Conservation (phyloP, 2,113 vertebrate genomes). For the Cyphomyrus plagiostoma region DNA sequence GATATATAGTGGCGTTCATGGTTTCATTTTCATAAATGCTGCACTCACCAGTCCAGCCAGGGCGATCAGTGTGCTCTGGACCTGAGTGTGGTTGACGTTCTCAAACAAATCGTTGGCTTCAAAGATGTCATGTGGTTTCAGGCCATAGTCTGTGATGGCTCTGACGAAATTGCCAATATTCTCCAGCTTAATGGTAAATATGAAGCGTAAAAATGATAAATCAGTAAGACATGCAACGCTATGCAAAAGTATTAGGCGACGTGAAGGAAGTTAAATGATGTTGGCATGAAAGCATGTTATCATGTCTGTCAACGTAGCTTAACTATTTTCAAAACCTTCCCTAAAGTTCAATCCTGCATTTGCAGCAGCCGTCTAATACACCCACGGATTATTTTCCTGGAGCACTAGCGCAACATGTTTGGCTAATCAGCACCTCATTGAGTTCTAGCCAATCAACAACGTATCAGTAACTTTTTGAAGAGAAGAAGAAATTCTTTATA, state of each 20-base stretch:
- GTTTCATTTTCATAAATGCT: background rate
- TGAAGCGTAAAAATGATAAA: background rate
- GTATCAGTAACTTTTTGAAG: background rate
- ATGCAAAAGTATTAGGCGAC: background rate
- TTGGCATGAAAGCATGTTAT: background rate
- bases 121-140: conserved; percentile 82
- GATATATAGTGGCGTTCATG: background rate
- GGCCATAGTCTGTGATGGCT: conserved; percentile 78
- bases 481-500: background rate
- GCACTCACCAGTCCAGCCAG: conserved; percentile 81
- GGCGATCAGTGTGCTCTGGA: conserved; percentile 81
- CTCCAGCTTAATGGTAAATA: conserved; percentile 67
- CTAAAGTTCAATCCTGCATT: background rate
- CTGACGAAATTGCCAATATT: conserved; percentile 89
- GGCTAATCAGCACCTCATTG: background rate
- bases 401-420: background rate
- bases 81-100: conserved; percentile 87
- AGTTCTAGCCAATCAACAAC: background rate
- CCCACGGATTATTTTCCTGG: background rate
- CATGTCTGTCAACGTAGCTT: background rate
- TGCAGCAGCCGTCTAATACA: background rate
- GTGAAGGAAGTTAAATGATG: background rate
- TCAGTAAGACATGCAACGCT: background rate
- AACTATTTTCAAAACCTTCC: background rate
- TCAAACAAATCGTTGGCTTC: conserved; percentile 94